Percentiles rank a stretch among this genome's conserved stretches.
Evolutionary conservation across 1,140 invertebrate genomes (phyloP).

Genomic region (Homalodisca vitripennis): DNA sequence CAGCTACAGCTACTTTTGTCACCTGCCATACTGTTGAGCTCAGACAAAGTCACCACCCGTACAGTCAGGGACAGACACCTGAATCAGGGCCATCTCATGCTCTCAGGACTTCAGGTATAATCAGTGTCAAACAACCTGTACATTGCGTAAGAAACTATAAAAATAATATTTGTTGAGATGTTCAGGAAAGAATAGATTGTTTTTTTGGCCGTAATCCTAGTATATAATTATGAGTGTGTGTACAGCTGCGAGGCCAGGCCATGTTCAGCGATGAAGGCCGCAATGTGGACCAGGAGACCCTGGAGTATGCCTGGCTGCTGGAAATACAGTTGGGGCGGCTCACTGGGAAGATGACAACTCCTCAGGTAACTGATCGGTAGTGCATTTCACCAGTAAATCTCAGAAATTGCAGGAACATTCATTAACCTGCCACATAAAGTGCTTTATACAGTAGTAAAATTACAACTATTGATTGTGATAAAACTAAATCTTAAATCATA

Average conservation of each 20-base stretch:
- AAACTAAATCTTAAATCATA: too few species aligned
- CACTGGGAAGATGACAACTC: constrained; percentile 73
- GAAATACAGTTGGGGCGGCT: constrained; percentile 81
- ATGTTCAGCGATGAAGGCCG: constrained; percentile 95
- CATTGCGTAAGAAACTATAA: too few species aligned
- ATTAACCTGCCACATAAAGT: too few species aligned
- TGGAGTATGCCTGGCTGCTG: constrained; percentile 95
- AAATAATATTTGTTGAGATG: too few species aligned
- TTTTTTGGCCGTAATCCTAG: too few species aligned
- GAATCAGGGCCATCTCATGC: constrained; percentile 83
- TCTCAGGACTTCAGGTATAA: constrained; percentile 84
- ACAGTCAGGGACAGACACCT: constrained; percentile 67
- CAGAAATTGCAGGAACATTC: background rate
- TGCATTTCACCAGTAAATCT: background rate
- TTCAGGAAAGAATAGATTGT: too few species aligned
- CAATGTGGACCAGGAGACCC: constrained; percentile 85
- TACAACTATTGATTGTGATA: too few species aligned
- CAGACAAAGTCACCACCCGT: constrained; percentile 60
- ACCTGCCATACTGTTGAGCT: constrained; percentile 79
- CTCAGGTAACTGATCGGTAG: constrained; percentile 60
- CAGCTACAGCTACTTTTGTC: constrained; percentile 88
- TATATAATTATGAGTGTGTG: too few species aligned
- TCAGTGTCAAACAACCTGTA: background rate
- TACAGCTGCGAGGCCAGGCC: constrained; percentile 84
- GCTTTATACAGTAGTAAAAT: too few species aligned